Percentiles rank a stretch among this genome's conserved stretches.
Evolutionary conservation across 2,113 vertebrate genomes (phyloP).

Genomic region (Barnardius zonarius): DNA sequence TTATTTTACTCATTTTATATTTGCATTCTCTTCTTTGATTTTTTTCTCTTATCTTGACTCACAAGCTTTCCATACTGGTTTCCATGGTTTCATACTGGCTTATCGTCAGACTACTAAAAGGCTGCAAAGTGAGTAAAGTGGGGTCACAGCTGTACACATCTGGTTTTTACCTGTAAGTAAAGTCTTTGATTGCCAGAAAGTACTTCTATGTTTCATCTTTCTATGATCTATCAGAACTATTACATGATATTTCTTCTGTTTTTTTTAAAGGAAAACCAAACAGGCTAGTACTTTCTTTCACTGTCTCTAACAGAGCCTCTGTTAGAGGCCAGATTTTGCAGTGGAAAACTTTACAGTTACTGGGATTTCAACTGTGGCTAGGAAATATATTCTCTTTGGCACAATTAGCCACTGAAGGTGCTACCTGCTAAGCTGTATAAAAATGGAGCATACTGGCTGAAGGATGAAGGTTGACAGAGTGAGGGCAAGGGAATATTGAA

Average conservation of each 20-base stretch:
- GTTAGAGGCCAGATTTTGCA: neutral
- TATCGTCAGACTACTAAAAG: neutral
- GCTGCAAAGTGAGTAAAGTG: neutral
- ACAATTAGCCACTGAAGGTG: neutral
- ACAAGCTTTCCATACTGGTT: neutral
- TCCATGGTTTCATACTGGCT: neutral
- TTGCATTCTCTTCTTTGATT: neutral
- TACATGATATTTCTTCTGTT: neutral
- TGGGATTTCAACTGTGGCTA: neutral
- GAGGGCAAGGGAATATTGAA: neutral
- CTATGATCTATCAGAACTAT: neutral
- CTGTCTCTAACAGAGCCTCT: neutral
- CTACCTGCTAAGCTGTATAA: neutral
- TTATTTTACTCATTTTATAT: neutral
- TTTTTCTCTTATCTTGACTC: neutral
- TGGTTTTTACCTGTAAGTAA: neutral
- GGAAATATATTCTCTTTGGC: neutral
- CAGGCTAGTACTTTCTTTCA: neutral
- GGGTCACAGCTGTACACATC: neutral
- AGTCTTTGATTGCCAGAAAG: neutral
- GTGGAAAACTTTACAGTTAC: neutral
- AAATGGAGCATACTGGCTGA: neutral
- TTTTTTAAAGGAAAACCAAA: neutral
- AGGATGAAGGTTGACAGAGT: neutral
- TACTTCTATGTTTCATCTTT: neutral